Conservation (phyloP, 30 jellyfish, hydroid and myxozoan species). For the Aurelia coerulea region DNA sequence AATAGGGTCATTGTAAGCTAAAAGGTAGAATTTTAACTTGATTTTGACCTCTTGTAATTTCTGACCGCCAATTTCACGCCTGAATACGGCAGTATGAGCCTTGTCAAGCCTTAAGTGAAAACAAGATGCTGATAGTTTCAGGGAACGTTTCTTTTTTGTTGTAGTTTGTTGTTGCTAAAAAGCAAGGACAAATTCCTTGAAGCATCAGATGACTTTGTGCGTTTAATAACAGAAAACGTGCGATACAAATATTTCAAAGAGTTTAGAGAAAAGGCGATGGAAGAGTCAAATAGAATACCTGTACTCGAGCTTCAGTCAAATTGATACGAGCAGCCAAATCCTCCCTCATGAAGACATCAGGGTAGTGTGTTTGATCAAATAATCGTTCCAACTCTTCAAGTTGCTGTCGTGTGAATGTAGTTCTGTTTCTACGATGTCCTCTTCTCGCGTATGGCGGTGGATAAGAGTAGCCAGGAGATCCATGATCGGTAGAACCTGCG, state of each 20-base stretch:
- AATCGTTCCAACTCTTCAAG: slow-evolving; percentile 86
- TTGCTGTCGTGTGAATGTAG: slow-evolving; percentile 92
- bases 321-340: slow-evolving; percentile 83
- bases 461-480: slow-evolving; percentile 69
- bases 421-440: slow-evolving; percentile 91
- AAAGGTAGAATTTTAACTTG: too few species aligned
- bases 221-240: too few species aligned
- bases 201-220: too few species aligned
- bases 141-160: too few species aligned
- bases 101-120: too few species aligned
- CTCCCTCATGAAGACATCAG: slow-evolving; percentile 92
- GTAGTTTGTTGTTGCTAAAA: too few species aligned
- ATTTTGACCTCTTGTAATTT: too few species aligned
- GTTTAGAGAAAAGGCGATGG: neutral
- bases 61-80: too few species aligned
- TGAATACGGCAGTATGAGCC: too few species aligned
- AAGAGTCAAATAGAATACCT: slow-evolving; percentile 49
- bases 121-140: too few species aligned
- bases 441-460: slow-evolving; percentile 93
- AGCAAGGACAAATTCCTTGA: too few species aligned
- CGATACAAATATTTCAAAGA: neutral
- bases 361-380: slow-evolving; percentile 88
- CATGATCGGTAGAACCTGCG: slow-evolving; percentile 71
- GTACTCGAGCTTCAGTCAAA: slow-evolving; percentile 91
- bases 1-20: too few species aligned